Conservation (phyloP, 2,888 invertebrate genomes). For the Drosophila mettleri region DNA sequence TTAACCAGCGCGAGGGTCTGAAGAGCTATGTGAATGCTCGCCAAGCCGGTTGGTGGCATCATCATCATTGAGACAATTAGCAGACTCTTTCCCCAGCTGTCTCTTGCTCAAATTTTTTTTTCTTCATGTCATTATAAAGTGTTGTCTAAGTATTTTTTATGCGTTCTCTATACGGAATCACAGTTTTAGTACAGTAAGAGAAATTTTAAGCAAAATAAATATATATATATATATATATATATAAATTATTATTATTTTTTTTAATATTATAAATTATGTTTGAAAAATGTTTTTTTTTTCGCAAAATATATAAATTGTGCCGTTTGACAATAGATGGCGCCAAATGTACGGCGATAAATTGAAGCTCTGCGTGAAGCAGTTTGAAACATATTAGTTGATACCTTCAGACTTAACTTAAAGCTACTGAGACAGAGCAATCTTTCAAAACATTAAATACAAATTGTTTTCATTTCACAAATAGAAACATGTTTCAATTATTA, state of each 20-base stretch:
- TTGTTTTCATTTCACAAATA: no score
- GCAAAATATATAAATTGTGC: no score
- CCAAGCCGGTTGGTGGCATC: conserved; percentile 81
- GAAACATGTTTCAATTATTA: no score
- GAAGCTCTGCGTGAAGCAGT: not conserved
- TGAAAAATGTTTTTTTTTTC: not conserved
- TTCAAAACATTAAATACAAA: no score
- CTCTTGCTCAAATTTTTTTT: not conserved
- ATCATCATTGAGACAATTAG: conserved; percentile 51
- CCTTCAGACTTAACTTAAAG: no score
- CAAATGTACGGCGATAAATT: no score
- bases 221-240: not conserved
- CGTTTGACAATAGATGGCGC: not conserved
- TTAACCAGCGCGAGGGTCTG: conserved; percentile 57
- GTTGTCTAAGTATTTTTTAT: conserved; percentile 5
- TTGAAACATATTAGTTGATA: not conserved
- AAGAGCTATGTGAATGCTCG: conserved; percentile 79
- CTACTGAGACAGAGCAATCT: no score
- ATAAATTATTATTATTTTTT: not conserved
- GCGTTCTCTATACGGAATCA: conserved; percentile 2
- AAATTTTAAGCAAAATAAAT: conserved; percentile 3
- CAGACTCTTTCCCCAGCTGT: conserved; percentile 12
- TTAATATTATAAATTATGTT: not conserved
- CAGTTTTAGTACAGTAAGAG: conserved; percentile 7
- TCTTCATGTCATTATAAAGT: not conserved